Conservation (phyloP, 1,140 invertebrate species). For the Diorhabda sublineata region DNA sequence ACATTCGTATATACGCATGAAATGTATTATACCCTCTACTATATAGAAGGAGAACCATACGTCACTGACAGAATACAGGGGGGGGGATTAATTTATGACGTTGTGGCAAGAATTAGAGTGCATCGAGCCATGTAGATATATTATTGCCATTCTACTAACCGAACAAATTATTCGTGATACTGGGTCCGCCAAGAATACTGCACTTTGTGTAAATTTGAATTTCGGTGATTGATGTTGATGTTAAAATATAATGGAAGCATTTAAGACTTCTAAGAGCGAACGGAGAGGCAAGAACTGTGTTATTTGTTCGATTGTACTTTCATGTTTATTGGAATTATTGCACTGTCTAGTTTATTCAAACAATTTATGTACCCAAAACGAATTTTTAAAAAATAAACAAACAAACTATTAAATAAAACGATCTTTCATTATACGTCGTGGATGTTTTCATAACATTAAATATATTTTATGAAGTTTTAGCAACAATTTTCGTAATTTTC, state of each 20-base stretch:
- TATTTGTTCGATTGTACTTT: too few relatives aligned
- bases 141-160: constrained; percentile 38
- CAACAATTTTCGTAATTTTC: too few relatives aligned
- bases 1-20: too few relatives aligned
- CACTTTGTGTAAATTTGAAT: constrained; percentile 27
- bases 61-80: constrained; percentile 21
- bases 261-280: neutral
- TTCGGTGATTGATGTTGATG: neutral
- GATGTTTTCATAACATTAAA: too few relatives aligned
- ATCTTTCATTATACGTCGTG: too few relatives aligned
- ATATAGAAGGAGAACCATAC: neutral
- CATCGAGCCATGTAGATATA: constrained; percentile 42
- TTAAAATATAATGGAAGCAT: constrained; percentile 12
- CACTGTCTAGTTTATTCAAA: too few relatives aligned
- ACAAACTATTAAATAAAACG: too few relatives aligned
- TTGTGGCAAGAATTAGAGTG: constrained; percentile 39
- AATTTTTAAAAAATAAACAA: too few relatives aligned
- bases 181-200: constrained; percentile 24
- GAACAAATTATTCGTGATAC: constrained; percentile 32
- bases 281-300: too few relatives aligned
- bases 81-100: constrained; percentile 39
- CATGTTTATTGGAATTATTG: too few relatives aligned
- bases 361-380: too few relatives aligned
- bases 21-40: neutral
- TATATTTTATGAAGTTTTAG: too few relatives aligned